These are phyloP conservation scores for Tokudaia tokunoshimensis DNA, from an alignment of 2,797 vertebrate genomes.

Conservation along the genomic window DNA sequence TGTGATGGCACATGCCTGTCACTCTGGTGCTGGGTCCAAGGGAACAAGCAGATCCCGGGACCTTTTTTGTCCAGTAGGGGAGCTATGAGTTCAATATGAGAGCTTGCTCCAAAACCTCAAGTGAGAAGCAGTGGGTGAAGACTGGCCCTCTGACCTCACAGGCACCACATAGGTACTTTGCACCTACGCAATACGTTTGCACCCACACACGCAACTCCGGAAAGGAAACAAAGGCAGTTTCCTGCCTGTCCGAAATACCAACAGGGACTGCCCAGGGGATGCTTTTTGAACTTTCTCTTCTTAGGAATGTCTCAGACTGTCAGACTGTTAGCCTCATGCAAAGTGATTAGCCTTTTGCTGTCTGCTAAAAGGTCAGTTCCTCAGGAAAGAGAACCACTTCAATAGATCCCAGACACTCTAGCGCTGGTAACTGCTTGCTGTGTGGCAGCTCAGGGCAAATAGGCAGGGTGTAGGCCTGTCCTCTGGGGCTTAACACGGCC, in stretches of 20 bases:
- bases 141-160: neutral
- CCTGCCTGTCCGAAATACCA: neutral
- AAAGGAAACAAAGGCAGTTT: neutral
- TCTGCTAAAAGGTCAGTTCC: neutral
- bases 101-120: neutral
- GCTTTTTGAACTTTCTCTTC: neutral
- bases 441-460: neutral
- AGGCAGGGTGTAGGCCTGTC: neutral
- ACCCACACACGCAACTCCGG: neutral
- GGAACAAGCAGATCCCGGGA: too few relatives aligned
- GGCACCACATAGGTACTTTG: neutral
- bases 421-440: rapidly evolving
- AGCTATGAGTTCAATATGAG: neutral
- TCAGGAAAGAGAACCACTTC: neutral
- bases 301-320: neutral
- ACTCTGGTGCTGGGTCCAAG: neutral
- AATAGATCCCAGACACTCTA: rapidly evolving
- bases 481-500: neutral
- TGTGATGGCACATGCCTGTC: neutral
- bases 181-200: neutral
- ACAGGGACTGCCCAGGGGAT: neutral
- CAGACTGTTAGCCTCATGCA: neutral
- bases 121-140: neutral
- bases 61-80: neutral
- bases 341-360: neutral